Base-by-base conservation (phyloP, 2,113 vertebrate genomes). In the Percina caprodes region DNA sequence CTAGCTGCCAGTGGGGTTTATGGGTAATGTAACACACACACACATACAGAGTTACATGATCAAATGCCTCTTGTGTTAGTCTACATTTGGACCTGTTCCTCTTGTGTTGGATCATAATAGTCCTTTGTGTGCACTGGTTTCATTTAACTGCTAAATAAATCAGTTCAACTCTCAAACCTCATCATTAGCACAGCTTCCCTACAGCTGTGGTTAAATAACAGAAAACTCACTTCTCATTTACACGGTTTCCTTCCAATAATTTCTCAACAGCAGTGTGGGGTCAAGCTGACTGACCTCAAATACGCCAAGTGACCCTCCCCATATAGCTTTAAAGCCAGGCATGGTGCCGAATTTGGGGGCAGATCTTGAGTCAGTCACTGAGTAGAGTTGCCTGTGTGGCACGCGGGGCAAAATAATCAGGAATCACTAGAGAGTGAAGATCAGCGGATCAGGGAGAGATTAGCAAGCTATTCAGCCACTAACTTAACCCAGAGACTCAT, bases 391-490 rank as follows among this genome's bases (percentile, higher is more conserved):
- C 35, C 56, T n/a, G 35, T 56, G 80, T 56, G 81, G 80, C 82
- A 86, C 67, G 49, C 65, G 86, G 88, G 84, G 11, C 45, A 56
- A 76, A 87, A 86, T 85, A 88, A 89, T 83, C 90, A 66, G 61
- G 76, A 89, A 51, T 88, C 89, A 73, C 83, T 78, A 14, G 75
- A 77, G 82, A 90, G 81, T 70, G 76, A 74, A 82, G 84, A 91
- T 89, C 88, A 91, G 77, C 12, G 6, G 16, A 68, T 66, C 78
- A 62, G 67, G 75, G 68, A 68, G 66, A 90, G 91, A 91, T 93
- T 91, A 91, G 89, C 73, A 56, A 74, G 71, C 67, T 79, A 89
- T 83, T 92, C 88, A 83, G 75, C 79, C 81, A 80, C 82, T 3
- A 84, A 86, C 78, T 86, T 77, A 78, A 82, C 84, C 69, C 84